A percentile compares a stretch with the other conserved stretches of the same genome.
Evolutionary conservation across 2,113 vertebrate species (phyloP).

Genomic region (Ia io): DNA sequence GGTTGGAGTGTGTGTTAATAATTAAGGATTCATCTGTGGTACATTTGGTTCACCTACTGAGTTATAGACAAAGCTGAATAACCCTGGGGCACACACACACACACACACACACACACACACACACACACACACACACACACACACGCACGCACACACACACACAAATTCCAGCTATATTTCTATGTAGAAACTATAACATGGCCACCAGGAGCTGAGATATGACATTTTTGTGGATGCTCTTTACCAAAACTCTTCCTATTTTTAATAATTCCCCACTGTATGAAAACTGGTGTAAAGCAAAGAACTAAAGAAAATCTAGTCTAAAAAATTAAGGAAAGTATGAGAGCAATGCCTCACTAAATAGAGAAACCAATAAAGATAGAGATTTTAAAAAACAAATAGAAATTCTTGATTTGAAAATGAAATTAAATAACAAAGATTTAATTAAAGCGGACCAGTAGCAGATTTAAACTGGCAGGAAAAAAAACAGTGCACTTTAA

Average conservation of each 20-base stretch:
- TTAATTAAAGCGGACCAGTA: background rate
- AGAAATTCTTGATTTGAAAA: background rate
- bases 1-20: background rate
- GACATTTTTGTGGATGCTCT: background rate
- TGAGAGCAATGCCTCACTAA: background rate
- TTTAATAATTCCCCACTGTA: background rate
- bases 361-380: background rate
- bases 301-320: background rate
- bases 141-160: background rate
- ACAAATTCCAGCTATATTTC: background rate
- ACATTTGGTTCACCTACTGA: background rate
- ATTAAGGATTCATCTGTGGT: background rate
- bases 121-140: background rate
- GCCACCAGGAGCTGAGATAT: background rate
- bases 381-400: background rate
- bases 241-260: background rate
- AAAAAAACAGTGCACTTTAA: background rate
- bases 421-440: background rate
- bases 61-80: background rate
- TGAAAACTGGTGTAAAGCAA: background rate
- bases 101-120: background rate
- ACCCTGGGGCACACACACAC: background rate
- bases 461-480: background rate
- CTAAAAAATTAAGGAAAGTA: background rate
- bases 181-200: background rate